phyloP scores from a whole-genome alignment of 2,797 vertebrate genomes.

The Discoglossus pictus region DNA sequence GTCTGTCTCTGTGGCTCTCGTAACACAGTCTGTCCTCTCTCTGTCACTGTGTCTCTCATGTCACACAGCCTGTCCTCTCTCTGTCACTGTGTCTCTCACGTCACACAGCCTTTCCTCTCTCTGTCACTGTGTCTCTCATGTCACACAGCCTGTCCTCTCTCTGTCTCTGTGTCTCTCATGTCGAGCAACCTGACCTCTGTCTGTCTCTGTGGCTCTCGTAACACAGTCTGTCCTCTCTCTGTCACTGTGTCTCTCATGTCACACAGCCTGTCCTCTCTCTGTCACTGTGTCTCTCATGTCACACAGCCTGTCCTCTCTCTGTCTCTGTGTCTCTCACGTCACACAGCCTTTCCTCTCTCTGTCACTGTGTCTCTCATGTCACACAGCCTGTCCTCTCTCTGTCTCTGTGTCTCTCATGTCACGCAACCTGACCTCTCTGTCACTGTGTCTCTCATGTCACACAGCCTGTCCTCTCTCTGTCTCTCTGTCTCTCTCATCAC shows the following conservation, averaged over 20 bases:
- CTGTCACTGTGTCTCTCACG: constrained; percentile 7
- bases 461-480: neutral
- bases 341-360: constrained; percentile 4
- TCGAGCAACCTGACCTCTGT: neutral
- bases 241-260: no score
- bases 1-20: no score
- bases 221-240: constrained; percentile 4
- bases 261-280: no score
- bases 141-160: no score
- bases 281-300: neutral
- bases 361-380: no score
- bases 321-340: constrained; percentile 9
- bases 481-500: neutral
- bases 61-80: neutral
- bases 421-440: neutral
- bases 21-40: no score
- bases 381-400: no score
- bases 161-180: neutral
- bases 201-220: neutral
- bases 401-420: no score
- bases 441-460: no score
- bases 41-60: neutral
- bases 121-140: no score
- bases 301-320: neutral
- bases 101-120: constrained; percentile 6